A percentile compares a stretch with the other conserved stretches of the same genome.
These are phyloP conservation scores for Pachypeltis micranthus DNA, from an alignment of 1,140 invertebrate genomes.

Conservation along the genomic window DNA sequence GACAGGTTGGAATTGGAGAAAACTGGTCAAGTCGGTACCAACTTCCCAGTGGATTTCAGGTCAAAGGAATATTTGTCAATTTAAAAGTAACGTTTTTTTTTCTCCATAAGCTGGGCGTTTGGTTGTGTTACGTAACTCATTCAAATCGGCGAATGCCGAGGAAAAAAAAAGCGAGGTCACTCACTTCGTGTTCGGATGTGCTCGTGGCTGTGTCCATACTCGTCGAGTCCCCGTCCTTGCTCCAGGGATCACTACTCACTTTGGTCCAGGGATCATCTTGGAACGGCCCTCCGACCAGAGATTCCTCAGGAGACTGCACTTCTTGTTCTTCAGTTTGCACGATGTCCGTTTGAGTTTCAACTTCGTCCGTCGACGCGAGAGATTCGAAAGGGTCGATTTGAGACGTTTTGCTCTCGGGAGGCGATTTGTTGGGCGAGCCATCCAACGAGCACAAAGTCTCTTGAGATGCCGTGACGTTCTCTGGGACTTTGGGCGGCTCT, in stretches of 20 bases:
- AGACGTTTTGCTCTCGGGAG: neutral
- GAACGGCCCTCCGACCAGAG: neutral
- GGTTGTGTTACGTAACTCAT: too few relatives aligned
- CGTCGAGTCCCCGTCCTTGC: conserved; percentile 22
- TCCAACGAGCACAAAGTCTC: neutral
- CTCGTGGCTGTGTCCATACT: conserved; percentile 31
- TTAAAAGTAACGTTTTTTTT: too few relatives aligned
- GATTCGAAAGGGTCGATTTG: neutral
- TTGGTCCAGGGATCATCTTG: conserved; percentile 33
- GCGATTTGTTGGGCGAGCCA: neutral
- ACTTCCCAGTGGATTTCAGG: too few relatives aligned
- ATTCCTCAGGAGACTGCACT: neutral
- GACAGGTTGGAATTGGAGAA: too few relatives aligned
- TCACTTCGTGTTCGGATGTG: conserved; percentile 31
- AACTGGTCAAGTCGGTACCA: too few relatives aligned
- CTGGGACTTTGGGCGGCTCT: neutral
- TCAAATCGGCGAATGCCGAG: too few relatives aligned
- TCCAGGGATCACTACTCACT: conserved; percentile 32
- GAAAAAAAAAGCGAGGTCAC: too few relatives aligned
- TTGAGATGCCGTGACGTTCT: neutral
- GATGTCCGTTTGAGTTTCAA: neutral
- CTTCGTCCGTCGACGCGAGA: neutral
- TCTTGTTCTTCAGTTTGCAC: neutral
- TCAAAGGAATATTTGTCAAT: too few relatives aligned
- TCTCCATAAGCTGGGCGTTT: too few relatives aligned